phyloP scores from a whole-genome alignment of 1,140 invertebrate species.

The Protaetia brevitarsis region DNA sequence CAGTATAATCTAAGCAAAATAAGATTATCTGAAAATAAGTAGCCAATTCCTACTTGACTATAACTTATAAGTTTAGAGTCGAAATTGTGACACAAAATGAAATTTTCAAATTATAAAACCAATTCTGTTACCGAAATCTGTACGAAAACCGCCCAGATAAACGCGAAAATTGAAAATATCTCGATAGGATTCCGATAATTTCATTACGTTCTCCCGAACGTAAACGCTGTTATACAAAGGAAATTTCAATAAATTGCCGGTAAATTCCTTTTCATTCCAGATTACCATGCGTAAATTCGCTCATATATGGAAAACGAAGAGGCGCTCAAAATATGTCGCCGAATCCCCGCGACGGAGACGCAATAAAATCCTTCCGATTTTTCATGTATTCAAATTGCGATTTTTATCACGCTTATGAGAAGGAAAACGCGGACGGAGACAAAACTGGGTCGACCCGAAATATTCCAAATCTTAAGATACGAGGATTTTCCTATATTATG shows the following conservation, averaged over 20 bases:
- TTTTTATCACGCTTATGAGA: neutral
- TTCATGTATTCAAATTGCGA: slow-evolving; percentile 13
- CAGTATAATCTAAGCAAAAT: too few relatives aligned
- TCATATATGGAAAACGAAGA: neutral
- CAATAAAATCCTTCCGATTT: slow-evolving; percentile 10
- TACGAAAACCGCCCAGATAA: too few relatives aligned
- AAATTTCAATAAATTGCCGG: neutral
- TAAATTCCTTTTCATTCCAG: neutral
- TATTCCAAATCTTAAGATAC: too few relatives aligned
- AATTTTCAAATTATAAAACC: too few relatives aligned
- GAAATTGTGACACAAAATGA: too few relatives aligned
- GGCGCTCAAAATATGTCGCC: neutral
- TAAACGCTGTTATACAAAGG: neutral
- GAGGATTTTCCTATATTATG: too few relatives aligned
- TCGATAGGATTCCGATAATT: neutral
- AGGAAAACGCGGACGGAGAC: neutral
- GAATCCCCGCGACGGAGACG: neutral
- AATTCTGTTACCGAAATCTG: too few relatives aligned
- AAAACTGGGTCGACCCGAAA: too few relatives aligned
- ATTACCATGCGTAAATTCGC: neutral
- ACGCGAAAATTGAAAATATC: too few relatives aligned
- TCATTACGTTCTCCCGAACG: neutral
- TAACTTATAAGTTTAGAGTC: too few relatives aligned
- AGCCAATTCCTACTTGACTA: too few relatives aligned
- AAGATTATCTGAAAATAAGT: too few relatives aligned